A percentile compares a stretch with the other conserved stretches of the same genome.
phyloP scores from a whole-genome alignment of 92 coral and sea anemone genomes.

The Galaxea fascicularis region DNA sequence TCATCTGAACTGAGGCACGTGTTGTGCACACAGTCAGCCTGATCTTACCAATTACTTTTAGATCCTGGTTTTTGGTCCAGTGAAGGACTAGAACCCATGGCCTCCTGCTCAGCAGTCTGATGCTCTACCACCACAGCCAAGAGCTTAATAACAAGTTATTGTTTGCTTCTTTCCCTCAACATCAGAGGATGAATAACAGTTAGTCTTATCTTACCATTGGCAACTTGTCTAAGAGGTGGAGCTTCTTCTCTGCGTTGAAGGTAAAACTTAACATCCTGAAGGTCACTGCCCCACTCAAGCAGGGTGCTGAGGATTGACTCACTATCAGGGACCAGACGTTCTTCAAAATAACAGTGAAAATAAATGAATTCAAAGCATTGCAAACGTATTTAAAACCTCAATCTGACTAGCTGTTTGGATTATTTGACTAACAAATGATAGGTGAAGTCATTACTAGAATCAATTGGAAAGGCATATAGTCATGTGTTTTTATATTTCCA shows the following conservation, averaged over 20 bases:
- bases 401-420: no score
- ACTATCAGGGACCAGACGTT: slow-evolving; percentile 88
- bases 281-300: slow-evolving; percentile 94
- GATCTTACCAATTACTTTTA: no score
- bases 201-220: not conserved
- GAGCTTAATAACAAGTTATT: not conserved
- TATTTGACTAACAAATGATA: not conserved
- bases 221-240: slow-evolving; percentile 23
- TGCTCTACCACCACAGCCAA: not conserved
- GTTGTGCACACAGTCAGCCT: no score
- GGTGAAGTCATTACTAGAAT: no score
- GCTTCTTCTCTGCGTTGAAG: slow-evolving; percentile 72
- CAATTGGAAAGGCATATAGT: no score
- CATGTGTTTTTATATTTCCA: no score
- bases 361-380: no score
- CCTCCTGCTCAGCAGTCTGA: no score
- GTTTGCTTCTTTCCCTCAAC: not conserved
- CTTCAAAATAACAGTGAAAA: slow-evolving; percentile 26
- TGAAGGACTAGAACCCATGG: no score
- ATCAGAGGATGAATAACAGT: not conserved
- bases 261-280: slow-evolving; percentile 87
- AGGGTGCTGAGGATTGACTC: slow-evolving; percentile 85
- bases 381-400: no score
- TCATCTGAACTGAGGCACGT: no score
- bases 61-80: no score